A percentile compares a stretch with the other conserved stretches of the same genome.
phyloP scores from a whole-genome alignment of 2,797 vertebrate genomes.

The Microctenopoma stevenorrisi region DNA sequence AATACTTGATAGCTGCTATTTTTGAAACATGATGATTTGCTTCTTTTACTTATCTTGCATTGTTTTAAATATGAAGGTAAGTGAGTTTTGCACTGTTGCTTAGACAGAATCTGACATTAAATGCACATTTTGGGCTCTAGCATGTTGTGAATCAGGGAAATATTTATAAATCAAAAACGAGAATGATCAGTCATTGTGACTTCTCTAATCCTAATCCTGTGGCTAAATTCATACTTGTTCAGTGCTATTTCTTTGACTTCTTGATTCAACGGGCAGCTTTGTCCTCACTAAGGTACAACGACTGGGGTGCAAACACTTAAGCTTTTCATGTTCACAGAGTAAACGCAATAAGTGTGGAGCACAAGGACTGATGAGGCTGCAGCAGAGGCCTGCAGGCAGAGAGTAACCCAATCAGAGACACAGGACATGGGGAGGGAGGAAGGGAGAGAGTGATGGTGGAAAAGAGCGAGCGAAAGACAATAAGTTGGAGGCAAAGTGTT shows the following conservation, averaged over 20 bases:
- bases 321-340: slow-evolving; percentile 52
- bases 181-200: no score
- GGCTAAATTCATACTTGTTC: no score
- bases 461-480: slow-evolving; percentile 58
- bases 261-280: no score
- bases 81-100: no score
- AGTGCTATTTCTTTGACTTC: no score
- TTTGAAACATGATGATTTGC: background rate
- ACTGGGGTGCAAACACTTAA: slow-evolving; percentile 6
- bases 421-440: slow-evolving; percentile 25
- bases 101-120: no score
- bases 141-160: no score
- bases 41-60: background rate
- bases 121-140: no score
- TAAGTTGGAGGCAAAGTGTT: slow-evolving; percentile 61
- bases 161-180: no score
- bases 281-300: slow-evolving; percentile 21
- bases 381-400: slow-evolving; percentile 59
- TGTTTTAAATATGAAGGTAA: no score
- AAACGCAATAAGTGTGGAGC: slow-evolving; percentile 68
- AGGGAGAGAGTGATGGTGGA: slow-evolving; percentile 39
- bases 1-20: no score
- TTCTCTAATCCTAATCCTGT: no score
- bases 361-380: slow-evolving; percentile 60
- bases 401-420: slow-evolving; percentile 68